Base-by-base conservation (phyloP, 2,888 invertebrate genomes). In the Eupithecia pulchellata region DNA sequence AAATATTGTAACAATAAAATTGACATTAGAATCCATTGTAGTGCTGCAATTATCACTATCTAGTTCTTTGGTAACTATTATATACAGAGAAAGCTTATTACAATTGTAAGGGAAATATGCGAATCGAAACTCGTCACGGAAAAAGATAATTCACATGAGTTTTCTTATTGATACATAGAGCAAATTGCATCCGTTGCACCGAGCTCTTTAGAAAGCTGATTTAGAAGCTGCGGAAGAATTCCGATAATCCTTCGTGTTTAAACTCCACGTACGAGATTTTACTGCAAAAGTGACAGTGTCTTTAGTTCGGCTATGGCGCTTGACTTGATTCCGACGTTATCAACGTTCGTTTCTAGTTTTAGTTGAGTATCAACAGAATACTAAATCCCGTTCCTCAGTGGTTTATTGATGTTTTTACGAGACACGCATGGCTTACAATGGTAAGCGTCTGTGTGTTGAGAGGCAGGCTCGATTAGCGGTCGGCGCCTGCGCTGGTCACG, bases 31-130 rank as follows among this genome's bases (percentile, higher is more conserved):
- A 87, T 25, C 84, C 78, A 86, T 87, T 87, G 86, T 87, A 79
- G 85, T 78, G 75, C 1, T 52, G 62, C 83, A 84, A 89, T 86
- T 86, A 83, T 81, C 76, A 81, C 60, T 68, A 82, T 77, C 77
- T 77, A 74, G 82, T 83, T 84, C 79, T 79, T 83, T 79, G 74
- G 74, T 78, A n/a, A 42, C n/a, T 42, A 42, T 42, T n/a, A n/a
- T n/a, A n/a, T n/a, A n/a, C n/a, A 75, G 84, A 83, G 89, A 90
- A 88, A 90, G 87, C 79, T 78, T 76, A 72, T 76, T 72, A 77
- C 81, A 82, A 87, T 85, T 86, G 86, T 84, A 79, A 69, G 78
- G 81, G 78, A 80, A 83, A 84, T 83, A 81, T 84, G 82, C 78
- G 81, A 81, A 77, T 76, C 57, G 76, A 80, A 75, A 79, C 75